Base-by-base conservation (phyloP, 2,888 invertebrate genomes). In the Drosophila mayaguana region DNA sequence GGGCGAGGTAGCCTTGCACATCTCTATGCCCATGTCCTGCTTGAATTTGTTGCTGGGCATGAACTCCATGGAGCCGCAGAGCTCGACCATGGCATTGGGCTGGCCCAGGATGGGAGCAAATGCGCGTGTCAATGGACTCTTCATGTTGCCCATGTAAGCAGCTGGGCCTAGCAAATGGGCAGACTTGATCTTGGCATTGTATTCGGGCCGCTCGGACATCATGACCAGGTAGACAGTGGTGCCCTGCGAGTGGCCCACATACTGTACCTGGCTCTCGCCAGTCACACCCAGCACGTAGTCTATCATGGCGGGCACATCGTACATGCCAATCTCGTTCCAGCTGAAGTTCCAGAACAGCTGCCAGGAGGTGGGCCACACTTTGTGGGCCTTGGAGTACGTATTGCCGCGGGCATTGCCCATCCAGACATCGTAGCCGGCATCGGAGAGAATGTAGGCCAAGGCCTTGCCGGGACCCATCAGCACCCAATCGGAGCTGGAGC, bases 181-280 rank as follows among this genome's bases (percentile, higher is more conserved):
- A 6, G 91, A 88, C 75, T 85, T 87, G n/a, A 91, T 80, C 63
- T 87, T 84, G 25, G 75, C 55, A 42, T 89, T 88, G 45, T 87
- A 88, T 0, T 36, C 25, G 6, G 90, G 84, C 25, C 16, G 75
- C 72, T 88, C 81, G 4, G 91, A 88, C 68, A 83, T 80, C 88
- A 91, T 83, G 0, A 95, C 95, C 89, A 95, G 96, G 78, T 96
- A 95, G 86, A 95, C 94, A 0, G 97, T 96, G 0, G 97, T 96
- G 1, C 98, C 98, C 96, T 98, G 98, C 0, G 97, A 98, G 92
- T 98, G 98, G 0, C 98, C 98, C 46, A 98, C 93, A 91, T 98
- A 98, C 18, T 89, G 86, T 18, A 91, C 57, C 56, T 91, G 64
- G 5, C 61, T 22, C 50, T 88, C 70, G 3, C 84, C 88, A 0